Evolutionary conservation across 2,888 invertebrate genomes (phyloP), one percentile per base, ranked within the genome.

Genomic region (Protonemura montana): DNA sequence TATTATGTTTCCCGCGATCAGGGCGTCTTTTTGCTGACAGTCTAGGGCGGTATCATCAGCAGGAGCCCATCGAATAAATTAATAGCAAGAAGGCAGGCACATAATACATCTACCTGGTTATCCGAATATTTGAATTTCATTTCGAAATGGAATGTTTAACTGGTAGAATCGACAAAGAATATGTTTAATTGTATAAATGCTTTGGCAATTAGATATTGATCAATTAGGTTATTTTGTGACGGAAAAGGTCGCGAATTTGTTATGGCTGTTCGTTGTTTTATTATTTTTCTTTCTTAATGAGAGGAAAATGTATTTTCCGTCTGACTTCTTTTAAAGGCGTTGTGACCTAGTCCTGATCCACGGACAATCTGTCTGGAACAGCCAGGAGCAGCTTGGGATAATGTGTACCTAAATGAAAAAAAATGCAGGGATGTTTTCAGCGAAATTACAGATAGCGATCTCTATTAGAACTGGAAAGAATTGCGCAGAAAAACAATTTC

Each of bases 11-110:
- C 59, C 21, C 59, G 59, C 59, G 59, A 59, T 59, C 59, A 59
- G 59, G 59, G 59, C 59, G 59, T 59, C 59, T 59, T 59, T 59
- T 59, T 59, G 59, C 59, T 59, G 59, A 59, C 59, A 59, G 59
- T 59, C 59, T 59, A 59, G 59, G 59, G 59, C 59, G 59, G 59
- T 59, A 59, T 59, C 16, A 7, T 59, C 59, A 21, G 59, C 59
- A 21, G 59, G 59, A 10, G 59, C 59, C 59, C 59, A 59, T 59
- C 59, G 59, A 16, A 59, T 59, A 59, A 59, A 59, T 59, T 59
- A 59, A 59, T 59, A 59, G 16, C 59, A 59, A 59, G 13, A n/a
- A n/a, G n/a, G n/a, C 59, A 59, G 59, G 59, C 59, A 59, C 59
- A 59, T 21, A 59, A 10, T 59, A 59, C 59, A 59, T 59, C 59